A percentile compares a stretch with the other conserved stretches of the same genome.
Evolutionary conservation across 2,888 invertebrate species (phyloP).

Genomic region (Saturnia pavonia): DNA sequence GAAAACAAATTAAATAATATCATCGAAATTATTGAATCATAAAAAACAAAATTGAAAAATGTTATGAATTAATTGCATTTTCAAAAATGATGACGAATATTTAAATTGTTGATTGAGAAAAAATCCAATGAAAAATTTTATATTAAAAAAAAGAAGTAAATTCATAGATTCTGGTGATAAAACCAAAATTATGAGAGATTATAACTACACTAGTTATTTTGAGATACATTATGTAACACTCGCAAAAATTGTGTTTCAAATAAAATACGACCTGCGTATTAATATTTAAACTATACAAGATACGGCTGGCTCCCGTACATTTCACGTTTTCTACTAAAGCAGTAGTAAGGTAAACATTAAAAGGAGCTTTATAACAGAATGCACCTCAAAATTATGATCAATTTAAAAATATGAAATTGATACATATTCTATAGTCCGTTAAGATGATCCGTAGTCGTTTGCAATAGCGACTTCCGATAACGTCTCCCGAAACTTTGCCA

Average conservation of each 20-base stretch:
- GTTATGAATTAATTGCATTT: constrained; percentile 65
- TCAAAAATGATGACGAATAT: constrained; percentile 47
- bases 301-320: constrained; percentile 26
- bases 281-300: constrained; percentile 43
- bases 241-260: constrained; percentile 40
- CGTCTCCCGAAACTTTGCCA: neutral
- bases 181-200: neutral
- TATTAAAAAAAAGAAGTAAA: neutral
- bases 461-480: neutral
- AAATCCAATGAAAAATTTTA: constrained; percentile 66
- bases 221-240: constrained; percentile 9
- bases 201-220: constrained; percentile 24
- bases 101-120: neutral
- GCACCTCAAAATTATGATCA: neutral
- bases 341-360: constrained; percentile 56
- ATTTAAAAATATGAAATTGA: neutral
- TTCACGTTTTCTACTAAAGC: constrained; percentile 50
- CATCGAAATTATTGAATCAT: constrained; percentile 47
- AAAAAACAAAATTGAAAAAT: constrained; percentile 40
- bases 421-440: neutral
- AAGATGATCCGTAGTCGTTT: neutral
- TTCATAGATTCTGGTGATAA: constrained; percentile 18
- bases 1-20: constrained; percentile 30
- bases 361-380: constrained; percentile 1
- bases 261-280: constrained; percentile 66